Evolutionary conservation across 2,113 vertebrate species (phyloP).

Genomic region (Dendrocopos noguchii): DNA sequence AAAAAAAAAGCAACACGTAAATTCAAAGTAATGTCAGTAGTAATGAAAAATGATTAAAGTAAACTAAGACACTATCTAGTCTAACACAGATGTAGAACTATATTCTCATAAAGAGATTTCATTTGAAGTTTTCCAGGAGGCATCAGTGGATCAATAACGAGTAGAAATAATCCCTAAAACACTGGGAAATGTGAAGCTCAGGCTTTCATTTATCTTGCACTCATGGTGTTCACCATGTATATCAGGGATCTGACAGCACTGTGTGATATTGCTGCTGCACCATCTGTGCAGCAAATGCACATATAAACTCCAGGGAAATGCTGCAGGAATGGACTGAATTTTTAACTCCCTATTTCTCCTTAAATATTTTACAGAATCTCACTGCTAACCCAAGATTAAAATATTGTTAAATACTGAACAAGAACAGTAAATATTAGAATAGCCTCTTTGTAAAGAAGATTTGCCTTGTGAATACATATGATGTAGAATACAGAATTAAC

Average conservation of each 20-base stretch:
- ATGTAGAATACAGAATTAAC: neutral
- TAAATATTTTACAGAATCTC: neutral
- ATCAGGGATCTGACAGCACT: conserved; percentile 65
- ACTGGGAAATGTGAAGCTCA: conserved; percentile 43
- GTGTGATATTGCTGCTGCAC: conserved; percentile 66
- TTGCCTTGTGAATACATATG: neutral
- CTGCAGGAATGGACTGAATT: conserved; percentile 47
- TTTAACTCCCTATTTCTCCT: conserved; percentile 20
- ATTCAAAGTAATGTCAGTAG: neutral
- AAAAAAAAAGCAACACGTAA: neutral
- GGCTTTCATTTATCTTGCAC: conserved; percentile 57
- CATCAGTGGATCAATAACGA: conserved; percentile 24
- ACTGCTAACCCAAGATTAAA: conserved; percentile 11
- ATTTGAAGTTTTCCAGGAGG: conserved; percentile 1
- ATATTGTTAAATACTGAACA: conserved; percentile 4
- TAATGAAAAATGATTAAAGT: neutral
- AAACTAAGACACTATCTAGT: neutral
- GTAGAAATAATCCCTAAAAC: conserved; percentile 69
- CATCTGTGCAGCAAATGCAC: conserved; percentile 74
- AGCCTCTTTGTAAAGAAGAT: neutral
- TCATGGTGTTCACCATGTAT: conserved; percentile 31
- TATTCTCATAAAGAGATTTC: neutral
- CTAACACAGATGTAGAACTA: conserved; percentile 19
- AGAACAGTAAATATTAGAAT: neutral
- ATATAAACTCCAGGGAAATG: conserved; percentile 62